These are phyloP conservation scores for Gasterosteus nipponicus DNA, from an alignment of 2,113 vertebrate species.

Conservation along the genomic window DNA sequence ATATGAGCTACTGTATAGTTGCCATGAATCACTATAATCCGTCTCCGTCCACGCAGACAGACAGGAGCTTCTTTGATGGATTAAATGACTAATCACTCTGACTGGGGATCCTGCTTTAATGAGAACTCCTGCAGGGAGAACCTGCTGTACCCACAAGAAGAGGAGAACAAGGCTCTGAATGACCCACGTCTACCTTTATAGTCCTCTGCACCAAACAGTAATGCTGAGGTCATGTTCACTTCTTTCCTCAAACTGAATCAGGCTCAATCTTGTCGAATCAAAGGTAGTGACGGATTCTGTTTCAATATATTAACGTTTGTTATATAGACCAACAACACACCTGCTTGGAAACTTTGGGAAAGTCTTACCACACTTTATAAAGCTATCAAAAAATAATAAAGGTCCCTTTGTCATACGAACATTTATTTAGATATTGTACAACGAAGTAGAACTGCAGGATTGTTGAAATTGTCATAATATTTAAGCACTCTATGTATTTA, in stretches of 20 bases:
- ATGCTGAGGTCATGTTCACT: neutral
- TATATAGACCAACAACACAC: neutral
- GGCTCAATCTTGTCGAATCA: neutral
- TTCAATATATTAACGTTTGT: neutral
- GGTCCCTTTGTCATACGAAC: neutral
- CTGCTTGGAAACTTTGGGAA: neutral
- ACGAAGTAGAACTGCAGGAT: neutral
- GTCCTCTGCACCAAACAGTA: neutral
- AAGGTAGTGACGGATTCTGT: neutral
- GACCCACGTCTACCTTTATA: neutral
- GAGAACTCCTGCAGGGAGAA: slow-evolving; percentile 19
- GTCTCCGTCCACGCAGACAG: slow-evolving; percentile 16
- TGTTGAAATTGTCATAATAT: neutral
- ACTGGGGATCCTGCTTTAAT: slow-evolving; percentile 48
- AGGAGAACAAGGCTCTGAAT: neutral
- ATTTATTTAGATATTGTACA: neutral
- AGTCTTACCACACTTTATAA: neutral
- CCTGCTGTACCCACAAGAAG: neutral
- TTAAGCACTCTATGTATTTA: neutral
- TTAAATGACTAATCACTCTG: slow-evolving; percentile 51
- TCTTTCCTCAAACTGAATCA: neutral
- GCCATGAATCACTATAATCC: neutral
- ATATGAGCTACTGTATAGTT: neutral
- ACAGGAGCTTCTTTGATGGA: slow-evolving; percentile 38
- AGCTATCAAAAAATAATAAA: neutral